Evolutionary conservation across 1,140 invertebrate species (phyloP), one percentile per base, ranked within the genome.

Genomic region (Papilio xuthus): DNA sequence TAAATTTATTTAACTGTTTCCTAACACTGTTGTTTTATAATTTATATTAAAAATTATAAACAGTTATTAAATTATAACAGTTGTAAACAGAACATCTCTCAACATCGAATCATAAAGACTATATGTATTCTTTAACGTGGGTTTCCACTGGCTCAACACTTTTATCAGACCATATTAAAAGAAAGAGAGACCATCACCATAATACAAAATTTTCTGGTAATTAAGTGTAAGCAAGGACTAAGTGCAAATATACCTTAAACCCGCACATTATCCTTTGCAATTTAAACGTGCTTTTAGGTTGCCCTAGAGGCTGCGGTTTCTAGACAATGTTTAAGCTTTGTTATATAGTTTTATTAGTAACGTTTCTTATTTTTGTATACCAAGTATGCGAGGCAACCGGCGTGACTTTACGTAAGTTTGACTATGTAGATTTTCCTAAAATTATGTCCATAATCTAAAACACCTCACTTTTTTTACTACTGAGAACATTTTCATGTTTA

Each of bases 401-500:
- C n/a, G n/a, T n/a, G n/a, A n/a, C n/a, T n/a, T n/a, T n/a, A n/a
- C n/a, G n/a, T n/a, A n/a, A n/a, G n/a, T n/a, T n/a, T n/a, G n/a
- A n/a, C n/a, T n/a, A n/a, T n/a, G n/a, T n/a, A n/a, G n/a, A n/a
- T n/a, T n/a, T n/a, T n/a, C n/a, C n/a, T n/a, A 6, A 53, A n/a
- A 53, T n/a, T 20, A 20, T 53, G 50, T 26, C 10, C 2, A 60
- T 10, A 60, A 56, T 56, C 20, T 26, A 60, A 26, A 8, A 60
- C 56, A 60, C 56, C 56, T 23, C 15, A 23, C 23, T 23, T 28
- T 20, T n/a, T 26, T 56, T 20, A 20, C n/a, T 56, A 56, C n/a
- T 60, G 56, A 23, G 56, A 60, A 60, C 56, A 60, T 60, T 60
- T 26, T 26, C 56, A 60, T 60, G 56, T 60, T 60, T 12, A 60